Percentiles rank a stretch among this genome's conserved stretches.
Conservation (phyloP, 2,113 vertebrate species). For the Chionomys nivalis region DNA sequence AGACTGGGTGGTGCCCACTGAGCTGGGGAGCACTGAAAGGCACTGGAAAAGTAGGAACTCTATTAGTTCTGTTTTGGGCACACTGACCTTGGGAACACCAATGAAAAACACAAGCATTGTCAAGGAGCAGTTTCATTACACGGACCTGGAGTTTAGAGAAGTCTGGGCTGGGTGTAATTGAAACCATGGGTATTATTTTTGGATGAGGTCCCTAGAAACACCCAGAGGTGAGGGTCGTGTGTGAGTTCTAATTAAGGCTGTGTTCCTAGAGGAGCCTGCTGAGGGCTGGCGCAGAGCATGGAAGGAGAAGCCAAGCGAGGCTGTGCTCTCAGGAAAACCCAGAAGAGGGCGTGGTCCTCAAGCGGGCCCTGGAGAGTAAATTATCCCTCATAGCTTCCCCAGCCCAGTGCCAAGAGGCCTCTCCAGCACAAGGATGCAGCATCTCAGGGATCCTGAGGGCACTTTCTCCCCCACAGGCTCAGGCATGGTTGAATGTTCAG, state of each 20-base stretch:
- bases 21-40: too few relatives aligned
- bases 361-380: background rate
- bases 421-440: background rate
- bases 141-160: background rate
- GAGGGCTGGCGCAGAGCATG: background rate
- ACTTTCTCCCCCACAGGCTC: background rate
- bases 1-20: background rate
- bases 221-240: background rate
- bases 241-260: background rate
- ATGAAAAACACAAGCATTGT: background rate
- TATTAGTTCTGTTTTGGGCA: background rate
- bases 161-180: slow-evolving; percentile 3
- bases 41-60: background rate
- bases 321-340: background rate
- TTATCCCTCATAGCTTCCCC: background rate
- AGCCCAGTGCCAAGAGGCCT: background rate
- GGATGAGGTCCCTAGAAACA: slow-evolving; percentile 17
- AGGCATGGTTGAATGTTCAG: too few relatives aligned
- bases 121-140: background rate
- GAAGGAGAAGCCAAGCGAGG: background rate
- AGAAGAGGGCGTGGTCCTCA: background rate
- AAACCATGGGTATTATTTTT: background rate
- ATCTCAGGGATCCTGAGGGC: background rate
- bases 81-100: background rate
- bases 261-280: background rate